Base-by-base conservation (phyloP, 2,888 invertebrate species). In the Antheraea yamamai region DNA sequence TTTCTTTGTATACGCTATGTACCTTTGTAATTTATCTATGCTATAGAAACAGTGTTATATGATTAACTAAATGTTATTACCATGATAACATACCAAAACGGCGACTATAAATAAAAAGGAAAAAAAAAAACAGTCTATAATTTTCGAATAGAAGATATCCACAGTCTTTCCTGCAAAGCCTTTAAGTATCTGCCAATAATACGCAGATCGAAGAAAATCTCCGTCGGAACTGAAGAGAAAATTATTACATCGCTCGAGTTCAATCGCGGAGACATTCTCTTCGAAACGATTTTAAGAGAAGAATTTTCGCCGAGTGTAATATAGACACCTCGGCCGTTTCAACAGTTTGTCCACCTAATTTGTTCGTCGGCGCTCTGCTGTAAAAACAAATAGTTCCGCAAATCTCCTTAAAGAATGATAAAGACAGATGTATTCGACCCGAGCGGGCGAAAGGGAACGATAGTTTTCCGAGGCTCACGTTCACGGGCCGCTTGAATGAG, bases 281-380 rank as follows among this genome's bases (percentile, higher is more conserved):
- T 80, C 81, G 79, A 85, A 87, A 86, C 87, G 87, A 87, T 92
- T 93, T 90, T 87, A 87, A 89, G 89, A 89, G 91, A 91, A 89
- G 90, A 92, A 92, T 93, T 93, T 88, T 85, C 89, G 82, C 88
- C 83, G 87, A 90, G 88, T 87, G 90, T 90, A 93, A 94, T 92
- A 92, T 90, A 92, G 94, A 93, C 94, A 93, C 93, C 92, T 93
- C 92, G 91, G 85, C 89, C 90, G 91, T 90, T 92, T 91, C 91
- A 92, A 92, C 93, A 94, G 95, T 94, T 94, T 94, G 95, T 93
- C 94, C 92, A 93, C 93, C 94, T 94, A 94, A 94, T 95, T 95
- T 95, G 94, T 93, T 93, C 95, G 91, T 86, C 91, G 91, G 88
- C 91, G 91, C 90, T 92, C 92, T 89, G 89, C 93, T 93, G 93